Percentiles rank a stretch among this genome's conserved stretches.
phyloP scores from a whole-genome alignment of 1,140 invertebrate genomes.

The Eupeodes corollae region DNA sequence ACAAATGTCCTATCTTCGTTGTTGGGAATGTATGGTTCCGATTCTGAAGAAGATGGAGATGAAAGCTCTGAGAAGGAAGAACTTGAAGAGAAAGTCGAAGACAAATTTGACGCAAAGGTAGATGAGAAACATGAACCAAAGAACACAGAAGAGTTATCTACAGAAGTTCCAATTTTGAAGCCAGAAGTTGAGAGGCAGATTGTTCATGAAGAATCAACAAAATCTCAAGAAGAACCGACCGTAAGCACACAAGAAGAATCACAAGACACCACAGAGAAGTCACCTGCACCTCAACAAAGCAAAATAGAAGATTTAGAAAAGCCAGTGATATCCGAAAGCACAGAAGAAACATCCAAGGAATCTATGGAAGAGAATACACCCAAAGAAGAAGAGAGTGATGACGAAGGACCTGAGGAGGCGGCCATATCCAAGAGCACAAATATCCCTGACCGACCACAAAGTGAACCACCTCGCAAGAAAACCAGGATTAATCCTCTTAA shows the following conservation, averaged over 20 bases:
- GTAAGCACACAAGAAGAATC: neutral
- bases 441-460: conserved; percentile 1
- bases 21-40: conserved; percentile 29
- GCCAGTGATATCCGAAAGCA: neutral
- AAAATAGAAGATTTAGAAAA: too few relatives aligned
- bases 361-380: neutral
- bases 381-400: conserved; percentile 14
- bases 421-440: conserved; percentile 11
- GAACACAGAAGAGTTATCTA: too few relatives aligned
- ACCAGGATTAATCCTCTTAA: neutral
- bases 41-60: conserved; percentile 18
- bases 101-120: neutral
- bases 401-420: conserved; percentile 29
- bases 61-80: neutral
- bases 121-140: neutral
- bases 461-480: neutral
- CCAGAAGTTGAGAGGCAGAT: too few relatives aligned
- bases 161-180: too few relatives aligned
- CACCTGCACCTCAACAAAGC: too few relatives aligned
- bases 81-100: neutral
- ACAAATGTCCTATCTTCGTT: conserved; percentile 17
- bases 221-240: neutral
- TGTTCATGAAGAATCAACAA: neutral
- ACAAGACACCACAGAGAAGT: neutral
- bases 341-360: neutral